Base-by-base conservation (phyloP, 2,797 vertebrate genomes). In the Peromyscus attwateri region DNA sequence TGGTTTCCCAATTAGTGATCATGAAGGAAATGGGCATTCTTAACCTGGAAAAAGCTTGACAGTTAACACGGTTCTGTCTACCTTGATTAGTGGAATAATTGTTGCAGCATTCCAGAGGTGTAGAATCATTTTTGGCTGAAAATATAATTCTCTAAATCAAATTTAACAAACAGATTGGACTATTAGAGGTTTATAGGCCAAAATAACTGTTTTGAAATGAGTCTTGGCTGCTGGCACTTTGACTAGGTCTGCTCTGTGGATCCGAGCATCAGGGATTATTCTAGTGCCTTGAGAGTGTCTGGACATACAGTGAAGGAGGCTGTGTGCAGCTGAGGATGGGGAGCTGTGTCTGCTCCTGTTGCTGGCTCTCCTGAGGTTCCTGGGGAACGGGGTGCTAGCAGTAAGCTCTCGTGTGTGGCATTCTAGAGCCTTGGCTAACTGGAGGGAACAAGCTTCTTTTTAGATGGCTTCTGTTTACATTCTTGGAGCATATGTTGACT, bases 71-170 rank as follows among this genome's bases (percentile, higher is more conserved):
- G 57, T 95, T 97, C 91, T 94, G 0, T 97, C 96, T 97, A 96
- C 80, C 83, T 94, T 96, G 97, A 93, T 95, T 97, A 95, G 79
- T 75, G 64, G 81, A 27, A 87, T 95, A 34, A n/a, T 92, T 76
- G 87, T 89, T 81, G 0, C 52, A 37, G 27, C 43, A 88, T 95
- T 93, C 68, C 73, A 93, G 87, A 96, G 85, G 75, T 92, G n/a
- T 75, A 95, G 88, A 96, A 85, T 91, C 77, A 92, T 70, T 97
- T 95, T n/a, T 71, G 83, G 46, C 88, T 88, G 94, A 92, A 96
- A 95, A 94, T 12, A 73, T 71, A 96, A 97, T 64, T 84, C 46
- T 55, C 85, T 23, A 96, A 97, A 89, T 52, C 83, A 95, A 62
- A 84, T 92, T 93, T 95, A 83, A 92, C 77, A 77, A 94, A 87